These are phyloP conservation scores for Sialis fuliginosa DNA, from an alignment of 2,888 invertebrate species.

Conservation along the genomic window DNA sequence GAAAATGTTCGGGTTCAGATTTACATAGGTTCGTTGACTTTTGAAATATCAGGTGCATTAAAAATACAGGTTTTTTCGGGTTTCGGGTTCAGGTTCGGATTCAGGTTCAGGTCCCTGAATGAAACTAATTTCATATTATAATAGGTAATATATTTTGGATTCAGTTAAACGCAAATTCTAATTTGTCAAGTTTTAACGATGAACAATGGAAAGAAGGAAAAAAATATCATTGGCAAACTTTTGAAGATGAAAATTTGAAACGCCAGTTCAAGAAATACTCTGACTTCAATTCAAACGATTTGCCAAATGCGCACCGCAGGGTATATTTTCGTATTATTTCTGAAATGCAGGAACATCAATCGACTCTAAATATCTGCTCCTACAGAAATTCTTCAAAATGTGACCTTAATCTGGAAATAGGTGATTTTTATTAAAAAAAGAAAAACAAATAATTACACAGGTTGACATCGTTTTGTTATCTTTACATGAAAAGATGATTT, in stretches of 20 bases:
- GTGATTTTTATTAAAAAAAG: constrained; percentile 28
- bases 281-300: constrained; percentile 50
- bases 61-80: no score
- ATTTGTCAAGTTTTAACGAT: constrained; percentile 36
- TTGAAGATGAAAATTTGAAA: constrained; percentile 44
- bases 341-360: constrained; percentile 59
- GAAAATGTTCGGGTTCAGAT: no score
- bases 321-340: constrained; percentile 41
- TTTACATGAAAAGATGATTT: no score
- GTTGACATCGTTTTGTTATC: no score
- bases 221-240: constrained; percentile 53
- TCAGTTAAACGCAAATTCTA: constrained; percentile 23
- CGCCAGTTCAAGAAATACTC: constrained; percentile 61
- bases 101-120: no score
- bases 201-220: constrained; percentile 45
- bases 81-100: no score
- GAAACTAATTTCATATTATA: no score
- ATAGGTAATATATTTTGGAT: no score
- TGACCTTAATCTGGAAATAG: constrained; percentile 54
- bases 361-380: constrained; percentile 62
- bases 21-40: no score
- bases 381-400: constrained; percentile 43
- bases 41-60: no score
- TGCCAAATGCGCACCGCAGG: constrained; percentile 48
- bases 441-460: no score